phyloP scores from a whole-genome alignment of 2,113 vertebrate genomes.

The Lathamus discolor region DNA sequence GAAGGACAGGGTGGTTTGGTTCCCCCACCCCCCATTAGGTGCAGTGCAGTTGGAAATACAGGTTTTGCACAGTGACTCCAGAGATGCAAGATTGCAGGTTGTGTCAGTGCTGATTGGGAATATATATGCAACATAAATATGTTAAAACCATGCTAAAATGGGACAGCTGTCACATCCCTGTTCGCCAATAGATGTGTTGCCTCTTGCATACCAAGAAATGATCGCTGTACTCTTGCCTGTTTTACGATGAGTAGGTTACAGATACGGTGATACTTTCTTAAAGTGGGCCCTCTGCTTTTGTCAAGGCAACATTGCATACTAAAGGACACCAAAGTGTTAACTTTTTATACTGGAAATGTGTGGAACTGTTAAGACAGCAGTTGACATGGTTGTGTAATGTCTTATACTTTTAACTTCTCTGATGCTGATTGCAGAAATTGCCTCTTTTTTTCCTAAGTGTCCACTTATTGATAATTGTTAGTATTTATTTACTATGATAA shows the following conservation, averaged over 20 bases:
- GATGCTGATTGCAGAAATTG: not conserved
- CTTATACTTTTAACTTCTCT: not conserved
- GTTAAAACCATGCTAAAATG: not conserved
- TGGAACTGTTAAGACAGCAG: not conserved
- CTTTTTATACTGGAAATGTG: not conserved
- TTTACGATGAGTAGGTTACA: not conserved
- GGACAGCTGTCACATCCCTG: not conserved
- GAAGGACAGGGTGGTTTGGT: not conserved
- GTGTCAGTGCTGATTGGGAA: not conserved
- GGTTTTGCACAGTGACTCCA: not conserved
- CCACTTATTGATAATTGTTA: not conserved
- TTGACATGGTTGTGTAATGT: not conserved
- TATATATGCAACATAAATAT: not conserved
- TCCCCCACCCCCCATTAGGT: not conserved
- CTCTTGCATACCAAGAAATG: not conserved
- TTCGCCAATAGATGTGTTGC: not conserved
- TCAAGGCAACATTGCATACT: not conserved
- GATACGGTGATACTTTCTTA: not conserved
- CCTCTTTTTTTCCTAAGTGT: not conserved
- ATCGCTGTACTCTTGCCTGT: not conserved
- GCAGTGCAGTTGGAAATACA: not conserved
- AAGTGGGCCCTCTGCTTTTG: not conserved
- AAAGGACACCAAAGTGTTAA: not conserved
- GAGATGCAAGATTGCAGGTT: not conserved
- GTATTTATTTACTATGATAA: not conserved